These are phyloP conservation scores for Alcis repandata DNA, from an alignment of 2,888 invertebrate genomes.

Conservation along the genomic window DNA sequence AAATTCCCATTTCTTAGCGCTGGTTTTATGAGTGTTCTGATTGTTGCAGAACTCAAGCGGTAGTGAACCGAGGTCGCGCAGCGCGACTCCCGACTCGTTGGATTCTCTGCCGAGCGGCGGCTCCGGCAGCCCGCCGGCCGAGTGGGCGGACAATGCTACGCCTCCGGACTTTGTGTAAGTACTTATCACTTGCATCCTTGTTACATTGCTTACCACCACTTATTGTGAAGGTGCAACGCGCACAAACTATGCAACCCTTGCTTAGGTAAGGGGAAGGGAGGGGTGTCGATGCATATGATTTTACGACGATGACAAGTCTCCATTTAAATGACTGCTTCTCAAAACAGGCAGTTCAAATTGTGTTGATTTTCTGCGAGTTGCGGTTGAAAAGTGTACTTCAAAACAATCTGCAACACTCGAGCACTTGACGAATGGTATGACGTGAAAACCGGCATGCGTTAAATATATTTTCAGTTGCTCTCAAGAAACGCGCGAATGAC, in stretches of 20 bases:
- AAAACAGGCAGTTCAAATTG: neutral
- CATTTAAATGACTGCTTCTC: neutral
- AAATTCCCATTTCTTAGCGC: neutral
- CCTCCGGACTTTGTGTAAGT: slow-evolving; percentile 82
- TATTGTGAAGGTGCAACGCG: neutral
- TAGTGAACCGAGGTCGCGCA: slow-evolving; percentile 93
- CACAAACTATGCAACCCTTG: no score
- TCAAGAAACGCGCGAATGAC: slow-evolving; percentile 35
- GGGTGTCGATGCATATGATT: neutral
- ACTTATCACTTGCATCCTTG: neutral
- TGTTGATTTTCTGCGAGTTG: neutral
- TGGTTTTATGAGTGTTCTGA: slow-evolving; percentile 8
- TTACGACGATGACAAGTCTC: neutral
- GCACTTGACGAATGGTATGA: slow-evolving; percentile 20
- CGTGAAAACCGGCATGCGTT: slow-evolving; percentile 20
- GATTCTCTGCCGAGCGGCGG: slow-evolving; percentile 91
- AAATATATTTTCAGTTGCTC: slow-evolving; percentile 44
- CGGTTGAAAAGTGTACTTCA: neutral
- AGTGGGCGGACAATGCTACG: slow-evolving; percentile 81
- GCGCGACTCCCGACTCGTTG: slow-evolving; percentile 95
- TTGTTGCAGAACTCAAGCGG: slow-evolving; percentile 90
- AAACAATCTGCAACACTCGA: neutral
- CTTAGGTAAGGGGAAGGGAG: no score
- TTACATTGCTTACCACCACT: neutral
- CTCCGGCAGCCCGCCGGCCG: slow-evolving; percentile 85